Evolutionary conservation across 2,888 invertebrate species (phyloP).

Genomic region (Drosophila paramelanica): DNA sequence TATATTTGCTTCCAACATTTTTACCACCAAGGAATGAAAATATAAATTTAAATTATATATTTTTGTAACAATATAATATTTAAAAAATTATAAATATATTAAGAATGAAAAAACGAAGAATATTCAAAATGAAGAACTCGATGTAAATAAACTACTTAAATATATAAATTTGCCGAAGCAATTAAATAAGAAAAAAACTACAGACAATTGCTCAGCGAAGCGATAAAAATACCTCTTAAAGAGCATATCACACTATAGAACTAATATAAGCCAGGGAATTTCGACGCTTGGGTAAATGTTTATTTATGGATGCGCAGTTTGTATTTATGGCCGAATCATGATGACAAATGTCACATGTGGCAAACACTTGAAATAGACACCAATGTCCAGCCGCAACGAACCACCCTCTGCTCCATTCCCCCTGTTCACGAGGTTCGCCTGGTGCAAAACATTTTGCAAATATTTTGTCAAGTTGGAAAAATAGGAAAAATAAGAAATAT

Average conservation of each 20-base stretch:
- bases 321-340: constrained; percentile 79
- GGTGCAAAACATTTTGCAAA: constrained; percentile 58
- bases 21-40: no score
- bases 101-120: no score
- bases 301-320: constrained; percentile 74
- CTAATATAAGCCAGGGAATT: neutral
- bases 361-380: constrained; percentile 74
- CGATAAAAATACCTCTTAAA: constrained; percentile 11
- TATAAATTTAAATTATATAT: no score
- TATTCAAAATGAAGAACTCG: no score
- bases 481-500: constrained; percentile 66
- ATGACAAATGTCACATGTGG: constrained; percentile 78
- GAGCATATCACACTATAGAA: constrained; percentile 4
- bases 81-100: no score
- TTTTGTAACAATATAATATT: no score
- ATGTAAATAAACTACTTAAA: no score
- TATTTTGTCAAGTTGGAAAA: constrained; percentile 64
- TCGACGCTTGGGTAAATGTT: constrained; percentile 52
- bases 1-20: no score
- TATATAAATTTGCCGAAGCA: no score
- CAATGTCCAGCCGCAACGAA: constrained; percentile 10
- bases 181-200: neutral
- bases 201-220: constrained; percentile 28
- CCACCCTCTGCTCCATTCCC: constrained; percentile 38
- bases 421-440: constrained; percentile 12